Percentiles rank a stretch among this genome's conserved stretches.
These are phyloP conservation scores for Furcifer pardalis DNA, from an alignment of 2,797 vertebrate genomes.

Conservation along the genomic window DNA sequence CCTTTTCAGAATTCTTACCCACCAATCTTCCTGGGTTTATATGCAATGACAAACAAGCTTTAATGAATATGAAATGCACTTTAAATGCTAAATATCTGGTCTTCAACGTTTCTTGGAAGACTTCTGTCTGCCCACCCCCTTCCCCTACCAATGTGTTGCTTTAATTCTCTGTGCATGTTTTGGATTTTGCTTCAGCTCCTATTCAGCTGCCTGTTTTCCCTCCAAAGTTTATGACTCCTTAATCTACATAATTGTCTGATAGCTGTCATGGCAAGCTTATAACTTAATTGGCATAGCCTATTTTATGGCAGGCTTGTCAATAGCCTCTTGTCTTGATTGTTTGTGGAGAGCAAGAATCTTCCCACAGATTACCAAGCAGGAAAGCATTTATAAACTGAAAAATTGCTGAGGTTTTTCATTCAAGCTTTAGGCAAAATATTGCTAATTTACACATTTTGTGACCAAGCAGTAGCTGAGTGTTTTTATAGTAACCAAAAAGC, in stretches of 20 bases:
- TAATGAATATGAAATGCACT: background rate
- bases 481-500: background rate
- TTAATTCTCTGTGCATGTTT: background rate
- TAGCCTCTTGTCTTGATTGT: background rate
- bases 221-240: background rate
- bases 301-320: background rate
- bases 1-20: background rate
- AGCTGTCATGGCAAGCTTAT: background rate
- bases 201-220: background rate
- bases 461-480: background rate
- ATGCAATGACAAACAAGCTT: background rate
- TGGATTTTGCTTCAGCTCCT: background rate
- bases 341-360: background rate
- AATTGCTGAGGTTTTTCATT: background rate
- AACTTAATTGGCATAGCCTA: background rate
- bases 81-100: background rate
- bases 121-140: background rate
- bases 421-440: background rate
- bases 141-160: background rate
- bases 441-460: background rate
- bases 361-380: background rate
- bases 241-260: background rate
- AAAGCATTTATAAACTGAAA: background rate
- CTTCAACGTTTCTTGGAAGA: background rate
- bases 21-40: background rate